Percentiles rank a stretch among this genome's conserved stretches.
Conservation (phyloP, 2,113 vertebrate species). For the Lophius piscatorius region DNA sequence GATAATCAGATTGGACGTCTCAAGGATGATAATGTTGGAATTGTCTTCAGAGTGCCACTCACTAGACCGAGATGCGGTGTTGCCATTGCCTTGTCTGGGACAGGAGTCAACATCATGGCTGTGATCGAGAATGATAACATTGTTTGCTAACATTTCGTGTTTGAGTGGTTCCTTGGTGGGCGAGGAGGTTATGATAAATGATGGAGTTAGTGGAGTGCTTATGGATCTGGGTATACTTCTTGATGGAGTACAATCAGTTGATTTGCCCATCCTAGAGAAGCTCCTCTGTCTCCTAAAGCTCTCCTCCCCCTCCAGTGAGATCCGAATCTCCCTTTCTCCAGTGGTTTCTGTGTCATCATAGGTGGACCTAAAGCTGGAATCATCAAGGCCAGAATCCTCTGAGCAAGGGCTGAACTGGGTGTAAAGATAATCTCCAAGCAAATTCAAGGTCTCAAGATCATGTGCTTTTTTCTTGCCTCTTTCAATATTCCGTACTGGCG, state of each 20-base stretch:
- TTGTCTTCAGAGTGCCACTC: conserved; percentile 75
- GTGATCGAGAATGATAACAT: conserved; percentile 76
- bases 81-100: conserved; percentile 49
- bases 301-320: conserved; percentile 77
- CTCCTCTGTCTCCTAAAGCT: conserved; percentile 71
- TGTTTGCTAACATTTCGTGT: conserved; percentile 71
- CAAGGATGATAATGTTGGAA: conserved; percentile 79
- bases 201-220: conserved; percentile 74
- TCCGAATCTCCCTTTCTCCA: conserved; percentile 78
- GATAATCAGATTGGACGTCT: conserved; percentile 80
- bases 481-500: conserved; percentile 80
- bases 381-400: conserved; percentile 81
- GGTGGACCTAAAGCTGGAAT: conserved; percentile 79
- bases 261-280: conserved; percentile 70
- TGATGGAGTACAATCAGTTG: conserved; percentile 73
- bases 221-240: conserved; percentile 68
- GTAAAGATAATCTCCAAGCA: conserved; percentile 70
- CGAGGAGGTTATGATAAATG: conserved; percentile 80
- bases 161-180: conserved; percentile 71
- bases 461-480: conserved; percentile 68
- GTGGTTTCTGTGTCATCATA: conserved; percentile 79
- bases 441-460: conserved; percentile 70
- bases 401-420: conserved; percentile 82
- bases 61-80: conserved; percentile 29
- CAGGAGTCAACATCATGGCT: conserved; percentile 55